phyloP scores from a whole-genome alignment of 2,113 vertebrate species.

The Uropsilus gracilis region DNA sequence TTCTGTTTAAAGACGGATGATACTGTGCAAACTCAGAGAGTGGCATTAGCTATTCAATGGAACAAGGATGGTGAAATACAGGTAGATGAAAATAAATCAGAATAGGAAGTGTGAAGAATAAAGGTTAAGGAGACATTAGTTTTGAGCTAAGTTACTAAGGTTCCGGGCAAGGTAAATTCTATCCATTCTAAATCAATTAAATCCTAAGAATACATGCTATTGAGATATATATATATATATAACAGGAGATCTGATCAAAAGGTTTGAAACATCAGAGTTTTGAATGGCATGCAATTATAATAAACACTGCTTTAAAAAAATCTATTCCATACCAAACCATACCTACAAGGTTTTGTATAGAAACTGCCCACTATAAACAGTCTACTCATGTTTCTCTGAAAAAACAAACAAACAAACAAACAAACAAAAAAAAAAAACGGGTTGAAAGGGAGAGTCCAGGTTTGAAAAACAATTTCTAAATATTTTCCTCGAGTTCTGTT shows the following conservation, averaged over 20 bases:
- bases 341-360: background rate
- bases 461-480: background rate
- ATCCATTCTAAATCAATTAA: conserved; percentile 4
- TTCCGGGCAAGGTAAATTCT: background rate
- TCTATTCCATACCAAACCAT: background rate
- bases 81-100: background rate
- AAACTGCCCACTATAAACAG: background rate
- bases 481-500: no score
- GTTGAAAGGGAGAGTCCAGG: background rate
- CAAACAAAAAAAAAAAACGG: no score
- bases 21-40: background rate
- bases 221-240: conserved; percentile 30
- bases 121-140: background rate
- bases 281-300: background rate
- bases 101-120: background rate
- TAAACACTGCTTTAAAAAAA: background rate
- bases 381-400: background rate
- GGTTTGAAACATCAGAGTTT: no score
- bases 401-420: no score
- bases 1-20: conserved; percentile 31
- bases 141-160: background rate
- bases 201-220: background rate
- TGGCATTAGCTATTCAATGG: background rate
- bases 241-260: background rate
- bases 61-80: background rate